Evolutionary conservation across 2,797 vertebrate species (phyloP).

Genomic region (Myotis pilosus): DNA sequence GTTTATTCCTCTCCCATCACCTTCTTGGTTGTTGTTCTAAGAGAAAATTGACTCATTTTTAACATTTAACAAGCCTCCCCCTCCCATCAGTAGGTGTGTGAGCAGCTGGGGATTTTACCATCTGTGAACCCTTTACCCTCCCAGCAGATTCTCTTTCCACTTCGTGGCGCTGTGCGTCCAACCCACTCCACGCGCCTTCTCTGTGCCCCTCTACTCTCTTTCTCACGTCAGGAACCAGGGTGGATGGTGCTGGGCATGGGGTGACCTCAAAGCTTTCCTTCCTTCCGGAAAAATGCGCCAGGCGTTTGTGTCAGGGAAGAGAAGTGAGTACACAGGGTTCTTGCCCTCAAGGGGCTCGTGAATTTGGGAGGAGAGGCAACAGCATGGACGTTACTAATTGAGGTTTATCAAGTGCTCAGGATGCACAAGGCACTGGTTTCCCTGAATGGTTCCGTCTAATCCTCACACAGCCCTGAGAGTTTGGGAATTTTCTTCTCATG

Average conservation of each 20-base stretch:
- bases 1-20: not conserved
- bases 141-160: not conserved
- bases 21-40: not conserved
- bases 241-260: not conserved
- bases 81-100: not conserved
- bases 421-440: accelerated
- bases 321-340: not conserved
- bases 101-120: not conserved
- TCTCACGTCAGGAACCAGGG: not conserved
- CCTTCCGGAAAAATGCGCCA: not conserved
- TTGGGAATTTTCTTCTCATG: not conserved
- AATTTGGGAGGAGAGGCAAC: not conserved
- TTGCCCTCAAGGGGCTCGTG: not conserved
- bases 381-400: too few relatives aligned
- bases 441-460: too few relatives aligned
- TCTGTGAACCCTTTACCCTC: conserved; percentile 13
- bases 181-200: accelerated
- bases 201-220: not conserved
- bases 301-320: not conserved
- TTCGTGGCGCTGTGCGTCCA: not conserved
- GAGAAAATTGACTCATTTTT: conserved; percentile 60
- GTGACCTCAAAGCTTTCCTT: not conserved
- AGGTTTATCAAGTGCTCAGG: not conserved
- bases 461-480: not conserved
- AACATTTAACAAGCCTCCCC: conserved; percentile 11